Evolutionary conservation across 2,797 vertebrate genomes (phyloP).

Genomic region (Coendou prehensilis): DNA sequence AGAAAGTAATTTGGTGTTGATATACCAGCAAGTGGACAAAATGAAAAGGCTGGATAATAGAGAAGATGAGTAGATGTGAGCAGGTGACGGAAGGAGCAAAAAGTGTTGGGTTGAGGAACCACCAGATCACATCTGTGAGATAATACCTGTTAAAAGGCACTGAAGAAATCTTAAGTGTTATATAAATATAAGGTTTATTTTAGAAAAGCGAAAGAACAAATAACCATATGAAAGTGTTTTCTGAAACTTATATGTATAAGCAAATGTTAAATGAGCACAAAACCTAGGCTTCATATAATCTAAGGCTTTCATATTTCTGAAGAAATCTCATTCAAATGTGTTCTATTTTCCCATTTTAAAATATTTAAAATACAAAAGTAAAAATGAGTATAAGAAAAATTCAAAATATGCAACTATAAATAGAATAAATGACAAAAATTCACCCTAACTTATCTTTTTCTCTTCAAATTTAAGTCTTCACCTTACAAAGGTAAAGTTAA

Average conservation of each 20-base stretch:
- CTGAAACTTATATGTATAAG: conserved; percentile 9
- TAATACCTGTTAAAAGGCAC: background rate
- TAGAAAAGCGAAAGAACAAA: conserved; percentile 35
- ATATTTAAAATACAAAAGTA: conserved; percentile 29
- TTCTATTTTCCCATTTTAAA: conserved; percentile 42
- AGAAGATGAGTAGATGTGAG: background rate
- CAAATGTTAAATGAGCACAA: conserved; percentile 13
- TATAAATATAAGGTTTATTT: background rate
- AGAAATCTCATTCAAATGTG: conserved; percentile 29
- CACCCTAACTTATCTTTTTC: background rate
- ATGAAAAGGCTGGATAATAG: background rate
- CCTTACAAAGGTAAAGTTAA: background rate
- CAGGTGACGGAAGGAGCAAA: background rate
- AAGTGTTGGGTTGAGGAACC: background rate
- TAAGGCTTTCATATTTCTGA: background rate
- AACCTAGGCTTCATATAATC: background rate
- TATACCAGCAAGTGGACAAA: background rate
- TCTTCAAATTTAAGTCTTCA: conserved; percentile 48
- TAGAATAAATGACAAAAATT: conserved; percentile 20
- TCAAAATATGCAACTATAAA: background rate
- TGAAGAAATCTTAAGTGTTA: background rate
- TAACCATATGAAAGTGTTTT: background rate
- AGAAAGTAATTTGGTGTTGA: background rate
- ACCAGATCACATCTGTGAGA: background rate
- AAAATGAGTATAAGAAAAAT: conserved; percentile 52